phyloP scores from a whole-genome alignment of 2,113 vertebrate genomes.

The Silurus meridionalis region DNA sequence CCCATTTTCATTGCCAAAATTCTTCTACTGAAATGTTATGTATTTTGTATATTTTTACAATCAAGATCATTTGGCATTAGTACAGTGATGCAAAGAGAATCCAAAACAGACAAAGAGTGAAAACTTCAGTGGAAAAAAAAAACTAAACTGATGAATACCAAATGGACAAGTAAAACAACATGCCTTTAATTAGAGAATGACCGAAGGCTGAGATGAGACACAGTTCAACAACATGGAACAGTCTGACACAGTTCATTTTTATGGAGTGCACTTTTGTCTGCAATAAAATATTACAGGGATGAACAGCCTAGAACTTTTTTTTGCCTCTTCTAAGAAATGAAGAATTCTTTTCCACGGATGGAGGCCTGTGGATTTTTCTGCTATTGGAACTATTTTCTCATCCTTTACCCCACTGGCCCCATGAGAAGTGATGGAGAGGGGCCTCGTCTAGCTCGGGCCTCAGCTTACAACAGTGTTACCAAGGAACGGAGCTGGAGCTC shows the following conservation, averaged over 20 bases:
- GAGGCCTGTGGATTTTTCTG: conserved; percentile 49
- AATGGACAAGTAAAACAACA: conserved; percentile 22
- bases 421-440: conserved; percentile 52
- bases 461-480: conserved; percentile 49
- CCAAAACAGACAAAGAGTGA: neutral
- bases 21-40: neutral
- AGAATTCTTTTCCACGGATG: conserved; percentile 41
- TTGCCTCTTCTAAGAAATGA: conserved; percentile 1
- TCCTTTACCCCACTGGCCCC: conserved; percentile 47
- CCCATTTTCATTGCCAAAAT: neutral
- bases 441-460: conserved; percentile 46
- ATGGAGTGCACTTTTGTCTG: conserved; percentile 12
- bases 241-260: conserved; percentile 9
- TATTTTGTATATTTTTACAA: neutral
- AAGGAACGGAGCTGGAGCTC: conserved; percentile 55
- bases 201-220: conserved; percentile 22
- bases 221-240: neutral
- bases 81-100: neutral
- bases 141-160: conserved; percentile 28
- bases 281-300: conserved; percentile 27
- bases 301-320: conserved; percentile 20
- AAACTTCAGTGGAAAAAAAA: neutral
- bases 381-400: conserved; percentile 52
- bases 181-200: conserved; percentile 36
- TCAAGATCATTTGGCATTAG: neutral